A percentile compares a stretch with the other conserved stretches of the same genome.
phyloP scores from a whole-genome alignment of 2,113 vertebrate species.

The Geococcyx californianus region DNA sequence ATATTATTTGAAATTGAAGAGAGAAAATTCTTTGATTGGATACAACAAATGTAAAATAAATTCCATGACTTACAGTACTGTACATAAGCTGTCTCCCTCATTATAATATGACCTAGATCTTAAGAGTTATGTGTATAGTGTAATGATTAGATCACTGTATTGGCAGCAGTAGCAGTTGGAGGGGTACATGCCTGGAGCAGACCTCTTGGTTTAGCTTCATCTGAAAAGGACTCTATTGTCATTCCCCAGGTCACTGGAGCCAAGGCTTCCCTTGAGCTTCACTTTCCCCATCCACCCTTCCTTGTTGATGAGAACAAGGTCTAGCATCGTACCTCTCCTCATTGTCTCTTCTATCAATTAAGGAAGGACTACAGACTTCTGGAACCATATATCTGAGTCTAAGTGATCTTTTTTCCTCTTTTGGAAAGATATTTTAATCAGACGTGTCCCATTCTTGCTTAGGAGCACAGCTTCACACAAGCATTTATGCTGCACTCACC shows the following conservation, averaged over 20 bases:
- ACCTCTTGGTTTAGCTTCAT: background rate
- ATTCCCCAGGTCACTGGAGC: background rate
- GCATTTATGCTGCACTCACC: background rate
- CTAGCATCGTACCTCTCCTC: too few relatives aligned
- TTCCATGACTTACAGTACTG: background rate
- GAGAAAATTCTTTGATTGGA: background rate
- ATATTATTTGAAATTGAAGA: background rate
- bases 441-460: background rate
- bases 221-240: background rate
- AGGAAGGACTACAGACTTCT: too few relatives aligned
- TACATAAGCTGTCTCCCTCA: background rate
- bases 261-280: too few relatives aligned
- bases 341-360: too few relatives aligned
- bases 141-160: background rate
- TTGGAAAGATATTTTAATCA: background rate
- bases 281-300: too few relatives aligned
- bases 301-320: too few relatives aligned
- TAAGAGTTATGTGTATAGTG: background rate
- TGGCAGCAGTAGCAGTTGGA: background rate
- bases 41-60: fast-evolving
- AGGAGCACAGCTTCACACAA: background rate
- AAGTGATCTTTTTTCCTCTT: background rate
- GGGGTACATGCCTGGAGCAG: background rate
- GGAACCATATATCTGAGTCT: background rate
- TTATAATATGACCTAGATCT: background rate